Conservation (phyloP, 2,113 vertebrate genomes). For the Sinosuthora webbiana region DNA sequence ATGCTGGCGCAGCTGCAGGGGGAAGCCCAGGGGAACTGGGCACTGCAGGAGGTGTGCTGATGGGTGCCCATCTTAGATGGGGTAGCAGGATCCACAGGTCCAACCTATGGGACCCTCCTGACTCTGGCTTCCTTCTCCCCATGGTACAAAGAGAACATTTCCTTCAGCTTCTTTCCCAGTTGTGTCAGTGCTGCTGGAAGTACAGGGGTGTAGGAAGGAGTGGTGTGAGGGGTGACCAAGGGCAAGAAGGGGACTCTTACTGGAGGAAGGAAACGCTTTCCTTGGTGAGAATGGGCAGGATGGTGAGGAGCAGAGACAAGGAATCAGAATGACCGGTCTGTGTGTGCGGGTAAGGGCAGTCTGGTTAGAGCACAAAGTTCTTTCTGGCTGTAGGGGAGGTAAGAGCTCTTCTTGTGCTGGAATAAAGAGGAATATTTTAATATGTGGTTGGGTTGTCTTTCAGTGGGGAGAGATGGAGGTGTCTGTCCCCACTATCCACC, state of each 20-base stretch:
- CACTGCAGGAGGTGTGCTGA: background rate
- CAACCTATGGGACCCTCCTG: background rate
- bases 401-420: background rate
- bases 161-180: background rate
- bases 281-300: background rate
- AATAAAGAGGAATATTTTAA: background rate
- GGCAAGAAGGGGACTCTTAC: background rate
- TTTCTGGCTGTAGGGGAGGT: background rate
- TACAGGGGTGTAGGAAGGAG: background rate
- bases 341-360: background rate
- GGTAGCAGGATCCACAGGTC: background rate
- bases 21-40: background rate
- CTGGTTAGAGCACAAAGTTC: background rate
- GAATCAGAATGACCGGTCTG: background rate
- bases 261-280: background rate
- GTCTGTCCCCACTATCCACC: background rate
- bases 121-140: background rate
- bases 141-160: background rate
- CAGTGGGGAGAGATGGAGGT: background rate
- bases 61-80: background rate
- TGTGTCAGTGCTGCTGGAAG: background rate
- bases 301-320: background rate
- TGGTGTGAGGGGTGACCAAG: background rate
- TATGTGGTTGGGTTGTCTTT: background rate
- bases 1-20: background rate